Conservation (phyloP, 30 jellyfish, hydroid and myxozoan genomes). For the Turritopsis rubra region DNA sequence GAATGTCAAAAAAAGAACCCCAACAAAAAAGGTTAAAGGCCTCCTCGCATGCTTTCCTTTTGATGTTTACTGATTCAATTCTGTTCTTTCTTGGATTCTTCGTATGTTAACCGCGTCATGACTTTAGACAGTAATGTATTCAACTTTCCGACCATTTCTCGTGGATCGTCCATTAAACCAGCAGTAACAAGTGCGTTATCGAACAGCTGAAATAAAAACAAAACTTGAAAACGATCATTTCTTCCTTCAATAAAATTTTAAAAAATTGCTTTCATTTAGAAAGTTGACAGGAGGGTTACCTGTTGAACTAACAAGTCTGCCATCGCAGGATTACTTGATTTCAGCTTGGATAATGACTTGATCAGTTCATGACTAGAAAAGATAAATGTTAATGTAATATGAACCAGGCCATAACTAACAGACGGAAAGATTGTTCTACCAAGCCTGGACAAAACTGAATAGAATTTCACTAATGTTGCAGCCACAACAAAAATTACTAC, state of each 20-base stretch:
- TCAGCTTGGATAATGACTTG: conserved; percentile 50
- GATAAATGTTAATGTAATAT: too few species aligned
- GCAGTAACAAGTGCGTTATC: conserved; percentile 87
- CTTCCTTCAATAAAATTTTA: too few species aligned
- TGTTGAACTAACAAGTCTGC: conserved; percentile 78
- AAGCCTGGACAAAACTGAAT: not conserved
- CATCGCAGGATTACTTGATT: conserved; percentile 53
- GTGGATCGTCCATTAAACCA: conserved; percentile 94
- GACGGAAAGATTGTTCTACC: too few species aligned
- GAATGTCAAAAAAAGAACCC: not conserved
- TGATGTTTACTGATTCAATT: not conserved
- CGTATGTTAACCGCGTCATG: conserved; percentile 22
- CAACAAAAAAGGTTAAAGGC: not conserved
- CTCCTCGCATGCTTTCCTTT: not conserved
- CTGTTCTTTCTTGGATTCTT: conserved; percentile 12
- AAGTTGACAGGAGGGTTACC: too few species aligned
- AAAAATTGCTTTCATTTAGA: too few species aligned
- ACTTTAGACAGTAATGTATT: conserved; percentile 69
- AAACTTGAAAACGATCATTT: too few species aligned
- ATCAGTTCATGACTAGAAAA: conserved; percentile 67
- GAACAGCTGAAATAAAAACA: conserved; percentile 55
- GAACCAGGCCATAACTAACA: too few species aligned
- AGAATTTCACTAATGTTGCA: not conserved
- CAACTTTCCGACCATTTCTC: conserved; percentile 96
- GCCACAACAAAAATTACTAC: not conserved